Evolutionary conservation across 2,113 vertebrate species (phyloP), one percentile per base, ranked within the genome.

Genomic region (Ptychochromis oligacanthus): DNA sequence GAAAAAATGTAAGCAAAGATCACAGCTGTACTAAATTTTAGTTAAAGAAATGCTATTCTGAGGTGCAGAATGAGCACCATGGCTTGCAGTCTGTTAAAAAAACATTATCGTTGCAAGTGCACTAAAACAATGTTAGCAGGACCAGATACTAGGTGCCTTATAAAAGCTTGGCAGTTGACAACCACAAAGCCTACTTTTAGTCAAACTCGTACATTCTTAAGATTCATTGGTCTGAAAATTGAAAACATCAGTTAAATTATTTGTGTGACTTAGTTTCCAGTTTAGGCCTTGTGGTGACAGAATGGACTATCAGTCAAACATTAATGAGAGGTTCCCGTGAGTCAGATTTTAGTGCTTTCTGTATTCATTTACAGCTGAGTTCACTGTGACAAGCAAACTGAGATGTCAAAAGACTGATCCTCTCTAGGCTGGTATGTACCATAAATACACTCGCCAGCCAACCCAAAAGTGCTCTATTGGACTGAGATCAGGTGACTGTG

Each of bases 261-360:
- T 8, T 38, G 38, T 38, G 38, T 8, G 38, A 38, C 38, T 38
- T 8, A 2, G 24, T 65, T 65, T 43, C 15, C 14, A n/a, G 0
- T 67, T 67, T 46, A 38, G 62, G 22, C 38, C n/a, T 24, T 67
- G 14, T 67, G 62, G 38, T 65, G 38, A 67, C 26, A 67, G 38
- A 8, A 14, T 43, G 38, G 13, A 43, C n/a, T 0, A 2, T 0
- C n/a, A 6, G 62, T 26, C 62, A 43, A 36, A 43, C 62, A 46
- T 4, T 43, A 26, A 15, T 65, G 38, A 65, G 24, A 65, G 2
- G n/a, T n/a, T 36, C 0, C 62, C 5, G 43, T 46, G 14, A 2
- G 22, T 67, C 22, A 67, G 46, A 67, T 67, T 46, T 26, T 8
- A 18, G 14, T 24, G 17, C 5, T 46, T 67, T 22, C 24, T 5